Percentiles rank a stretch among this genome's conserved stretches.
Conservation (phyloP, 2,797 vertebrate genomes). For the Alcedo atthis region DNA sequence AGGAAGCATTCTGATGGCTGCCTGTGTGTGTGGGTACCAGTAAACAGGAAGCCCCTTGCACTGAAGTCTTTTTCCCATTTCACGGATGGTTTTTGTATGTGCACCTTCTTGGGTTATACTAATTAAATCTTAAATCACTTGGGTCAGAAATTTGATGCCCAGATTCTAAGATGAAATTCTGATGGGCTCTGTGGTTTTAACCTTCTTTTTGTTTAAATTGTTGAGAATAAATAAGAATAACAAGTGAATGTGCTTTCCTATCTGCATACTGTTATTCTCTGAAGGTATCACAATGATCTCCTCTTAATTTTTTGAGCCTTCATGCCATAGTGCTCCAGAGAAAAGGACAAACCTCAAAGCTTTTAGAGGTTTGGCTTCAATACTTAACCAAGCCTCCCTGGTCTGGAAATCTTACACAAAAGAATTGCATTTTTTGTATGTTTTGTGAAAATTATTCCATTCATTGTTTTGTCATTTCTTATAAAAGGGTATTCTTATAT, state of each 20-base stretch:
- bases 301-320: background rate
- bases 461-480: background rate
- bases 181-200: background rate
- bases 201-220: background rate
- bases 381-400: background rate
- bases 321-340: background rate
- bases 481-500: too few relatives aligned
- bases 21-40: background rate
- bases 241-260: background rate
- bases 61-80: background rate
- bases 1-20: background rate
- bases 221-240: background rate
- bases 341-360: background rate
- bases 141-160: background rate
- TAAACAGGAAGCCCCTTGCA: background rate
- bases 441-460: background rate
- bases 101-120: background rate
- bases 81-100: background rate
- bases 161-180: background rate
- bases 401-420: background rate
- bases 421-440: background rate
- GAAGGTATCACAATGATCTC: background rate
- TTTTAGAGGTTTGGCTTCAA: background rate
- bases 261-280: background rate
- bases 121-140: background rate